These are phyloP conservation scores for Zoanthus gigantus DNA, from an alignment of 92 coral and sea anemone species.

Conservation along the genomic window DNA sequence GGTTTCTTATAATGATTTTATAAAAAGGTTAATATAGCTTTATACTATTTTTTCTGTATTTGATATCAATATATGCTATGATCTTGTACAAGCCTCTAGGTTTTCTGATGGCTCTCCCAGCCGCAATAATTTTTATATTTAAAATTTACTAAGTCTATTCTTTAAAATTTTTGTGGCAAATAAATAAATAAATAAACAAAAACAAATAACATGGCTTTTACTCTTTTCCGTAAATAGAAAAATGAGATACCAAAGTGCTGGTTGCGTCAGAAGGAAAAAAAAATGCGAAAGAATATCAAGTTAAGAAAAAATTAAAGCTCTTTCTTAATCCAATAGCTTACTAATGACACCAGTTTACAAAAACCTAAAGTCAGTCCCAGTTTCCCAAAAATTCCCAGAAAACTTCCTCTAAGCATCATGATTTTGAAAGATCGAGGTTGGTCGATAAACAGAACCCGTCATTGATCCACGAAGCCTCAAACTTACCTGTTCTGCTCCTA, in stretches of 20 bases:
- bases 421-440: background rate
- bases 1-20: too few relatives aligned
- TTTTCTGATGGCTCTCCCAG: too few relatives aligned
- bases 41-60: too few relatives aligned
- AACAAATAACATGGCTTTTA: background rate
- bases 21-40: too few relatives aligned
- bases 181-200: background rate
- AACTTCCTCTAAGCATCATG: background rate
- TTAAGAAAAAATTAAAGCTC: background rate
- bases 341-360: background rate
- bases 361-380: background rate
- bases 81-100: too few relatives aligned
- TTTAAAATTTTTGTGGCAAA: background rate
- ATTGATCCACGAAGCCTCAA: too few relatives aligned
- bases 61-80: too few relatives aligned
- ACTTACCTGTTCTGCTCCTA: constrained; percentile 97
- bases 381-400: background rate
- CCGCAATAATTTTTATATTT: too few relatives aligned
- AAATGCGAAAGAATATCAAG: background rate
- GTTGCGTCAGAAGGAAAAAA: background rate
- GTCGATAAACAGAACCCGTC: background rate
- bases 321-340: background rate
- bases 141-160: background rate
- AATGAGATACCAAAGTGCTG: background rate
- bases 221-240: background rate